phyloP scores from a whole-genome alignment of 2,888 invertebrate species.

The Acleris cristana region DNA sequence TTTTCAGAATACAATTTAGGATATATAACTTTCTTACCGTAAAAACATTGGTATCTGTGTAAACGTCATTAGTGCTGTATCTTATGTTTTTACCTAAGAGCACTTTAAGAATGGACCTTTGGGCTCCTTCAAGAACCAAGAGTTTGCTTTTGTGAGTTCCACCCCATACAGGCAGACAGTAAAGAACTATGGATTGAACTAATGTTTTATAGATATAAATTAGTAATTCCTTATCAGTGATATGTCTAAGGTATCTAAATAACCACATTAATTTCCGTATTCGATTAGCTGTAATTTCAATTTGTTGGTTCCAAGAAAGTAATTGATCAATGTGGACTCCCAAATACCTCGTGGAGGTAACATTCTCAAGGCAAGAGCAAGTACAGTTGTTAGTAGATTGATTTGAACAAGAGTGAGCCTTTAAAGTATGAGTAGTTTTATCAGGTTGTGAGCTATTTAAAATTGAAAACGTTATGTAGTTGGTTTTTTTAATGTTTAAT shows the following conservation, averaged over 20 bases:
- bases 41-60: background rate
- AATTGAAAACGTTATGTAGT: no score
- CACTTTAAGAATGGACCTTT: constrained; percentile 2
- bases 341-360: no score
- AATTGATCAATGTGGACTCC: no score
- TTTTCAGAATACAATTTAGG: background rate
- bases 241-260: constrained; percentile 5
- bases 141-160: constrained; percentile 1
- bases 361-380: no score
- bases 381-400: no score
- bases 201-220: constrained; percentile 4
- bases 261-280: constrained; percentile 2
- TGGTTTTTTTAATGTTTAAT: no score
- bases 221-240: background rate
- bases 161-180: constrained; percentile 1
- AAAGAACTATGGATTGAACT: constrained; percentile 3
- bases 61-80: constrained; percentile 3
- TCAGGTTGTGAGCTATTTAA: no score
- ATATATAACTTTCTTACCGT: constrained; percentile 2
- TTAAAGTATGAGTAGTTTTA: no score
- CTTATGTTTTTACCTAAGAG: background rate
- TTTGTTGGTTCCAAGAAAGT: background rate
- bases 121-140: background rate
- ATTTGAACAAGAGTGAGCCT: no score
- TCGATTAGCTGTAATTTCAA: background rate